These are phyloP conservation scores for Platygyra sinensis DNA, from an alignment of 64 coral and sea anemone genomes.

Conservation along the genomic window DNA sequence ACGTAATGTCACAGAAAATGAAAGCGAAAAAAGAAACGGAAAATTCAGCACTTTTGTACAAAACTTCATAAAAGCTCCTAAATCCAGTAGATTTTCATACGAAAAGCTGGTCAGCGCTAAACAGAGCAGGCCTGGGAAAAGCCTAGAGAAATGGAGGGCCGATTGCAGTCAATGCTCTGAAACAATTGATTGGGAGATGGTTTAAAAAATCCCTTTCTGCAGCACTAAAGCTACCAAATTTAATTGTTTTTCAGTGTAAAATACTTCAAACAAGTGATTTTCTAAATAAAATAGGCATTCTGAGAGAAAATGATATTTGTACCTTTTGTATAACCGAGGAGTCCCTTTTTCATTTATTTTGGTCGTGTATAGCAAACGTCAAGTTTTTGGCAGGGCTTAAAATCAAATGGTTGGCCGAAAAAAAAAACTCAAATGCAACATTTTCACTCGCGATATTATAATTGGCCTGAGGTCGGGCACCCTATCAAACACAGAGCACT, in stretches of 20 bases:
- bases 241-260: conserved; percentile 27
- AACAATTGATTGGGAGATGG: neutral
- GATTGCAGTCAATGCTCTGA: neutral
- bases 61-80: neutral
- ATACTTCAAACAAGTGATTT: too few relatives aligned
- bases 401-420: too few relatives aligned
- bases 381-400: too few relatives aligned
- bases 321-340: too few relatives aligned
- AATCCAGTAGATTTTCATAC: neutral
- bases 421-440: too few relatives aligned
- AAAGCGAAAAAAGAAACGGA: neutral
- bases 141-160: neutral
- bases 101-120: neutral
- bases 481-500: too few relatives aligned
- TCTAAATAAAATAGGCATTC: conserved; percentile 18
- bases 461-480: too few relatives aligned
- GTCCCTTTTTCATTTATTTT: too few relatives aligned
- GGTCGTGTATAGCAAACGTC: too few relatives aligned
- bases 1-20: neutral
- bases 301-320: neutral
- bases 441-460: too few relatives aligned
- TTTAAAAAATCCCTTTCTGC: neutral
- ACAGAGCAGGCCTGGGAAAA: neutral
- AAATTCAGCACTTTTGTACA: neutral
- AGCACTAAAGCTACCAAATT: conserved; percentile 32